Base-by-base conservation (phyloP, 2,888 invertebrate genomes). In the Thalpophila matura region DNA sequence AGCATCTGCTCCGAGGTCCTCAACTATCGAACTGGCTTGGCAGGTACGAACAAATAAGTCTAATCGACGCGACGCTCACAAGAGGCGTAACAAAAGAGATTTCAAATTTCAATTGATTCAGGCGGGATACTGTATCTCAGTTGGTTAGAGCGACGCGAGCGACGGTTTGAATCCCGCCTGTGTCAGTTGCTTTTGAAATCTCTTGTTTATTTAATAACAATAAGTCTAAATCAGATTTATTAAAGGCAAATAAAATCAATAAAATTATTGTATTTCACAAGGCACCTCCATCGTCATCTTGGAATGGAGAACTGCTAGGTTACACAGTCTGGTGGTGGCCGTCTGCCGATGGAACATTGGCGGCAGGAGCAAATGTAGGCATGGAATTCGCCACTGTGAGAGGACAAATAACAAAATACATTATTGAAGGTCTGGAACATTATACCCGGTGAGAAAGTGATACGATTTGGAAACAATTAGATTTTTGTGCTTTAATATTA, bases 221-320 rank as follows among this genome's bases (percentile, higher is more conserved):
- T n/a, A n/a, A n/a, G n/a, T n/a, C n/a, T n/a, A n/a, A n/a, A n/a
- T n/a, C n/a, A n/a, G n/a, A n/a, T n/a, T n/a, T n/a, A n/a, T n/a
- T n/a, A n/a, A n/a, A n/a, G n/a, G n/a, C n/a, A n/a, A n/a, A n/a
- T n/a, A n/a, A n/a, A n/a, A n/a, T n/a, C n/a, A n/a, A n/a, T n/a
- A n/a, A n/a, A n/a, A n/a, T n/a, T n/a, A n/a, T 10, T 24, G 3
- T 40, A 2, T 43, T 20, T 26, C 20, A 27, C 4, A 75, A 97
- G 96, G 96, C 97, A 6, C 98, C 97, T 16, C 95, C 96, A 1
- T 87, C 96, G 1, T 96, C 96, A 22, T 95, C 96, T 0, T 97
- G 97, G 96, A 97, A 98, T 79, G 98, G 98, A 0, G 96, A 97
- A 82, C 95, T 98, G 27, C 94, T 97, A 22, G 97, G 97, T 0